Percentiles rank a stretch among this genome's conserved stretches.
Evolutionary conservation across 37 sponge, comb jelly and placozoan species (phyloP).

Genomic region (Diacarnus erythraeanus): DNA sequence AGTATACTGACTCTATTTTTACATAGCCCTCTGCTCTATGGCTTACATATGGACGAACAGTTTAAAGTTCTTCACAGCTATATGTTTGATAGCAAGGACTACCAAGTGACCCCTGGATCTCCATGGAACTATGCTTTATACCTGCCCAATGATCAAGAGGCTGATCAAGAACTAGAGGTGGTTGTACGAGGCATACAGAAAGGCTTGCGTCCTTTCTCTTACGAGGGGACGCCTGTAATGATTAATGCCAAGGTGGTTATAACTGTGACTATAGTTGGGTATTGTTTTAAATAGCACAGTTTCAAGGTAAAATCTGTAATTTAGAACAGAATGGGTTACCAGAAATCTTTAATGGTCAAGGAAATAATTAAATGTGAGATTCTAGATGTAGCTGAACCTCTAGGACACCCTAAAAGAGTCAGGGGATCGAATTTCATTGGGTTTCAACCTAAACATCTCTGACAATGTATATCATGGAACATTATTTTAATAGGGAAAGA

Average conservation of each 20-base stretch:
- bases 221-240: slow-evolving; percentile 35
- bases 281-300: no score
- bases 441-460: no score
- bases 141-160: slow-evolving; percentile 31
- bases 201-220: slow-evolving; percentile 39
- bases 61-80: slow-evolving; percentile 52
- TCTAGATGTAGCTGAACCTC: no score
- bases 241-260: slow-evolving; percentile 54
- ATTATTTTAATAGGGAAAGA: slow-evolving; percentile 36
- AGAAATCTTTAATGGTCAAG: no score
- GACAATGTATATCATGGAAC: neutral
- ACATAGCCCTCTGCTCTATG: slow-evolving; percentile 69
- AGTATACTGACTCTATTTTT: neutral
- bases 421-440: no score
- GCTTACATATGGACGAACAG: slow-evolving; percentile 55
- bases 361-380: no score
- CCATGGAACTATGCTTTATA: slow-evolving; percentile 77
- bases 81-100: slow-evolving; percentile 66
- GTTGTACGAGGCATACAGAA: slow-evolving; percentile 2
- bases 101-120: slow-evolving; percentile 44
- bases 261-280: no score
- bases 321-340: no score
- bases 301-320: no score
- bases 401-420: no score
- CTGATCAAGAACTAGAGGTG: slow-evolving; percentile 36